Evolutionary conservation across 2,113 vertebrate species (phyloP).

Genomic region (Tonatia bakeri): DNA sequence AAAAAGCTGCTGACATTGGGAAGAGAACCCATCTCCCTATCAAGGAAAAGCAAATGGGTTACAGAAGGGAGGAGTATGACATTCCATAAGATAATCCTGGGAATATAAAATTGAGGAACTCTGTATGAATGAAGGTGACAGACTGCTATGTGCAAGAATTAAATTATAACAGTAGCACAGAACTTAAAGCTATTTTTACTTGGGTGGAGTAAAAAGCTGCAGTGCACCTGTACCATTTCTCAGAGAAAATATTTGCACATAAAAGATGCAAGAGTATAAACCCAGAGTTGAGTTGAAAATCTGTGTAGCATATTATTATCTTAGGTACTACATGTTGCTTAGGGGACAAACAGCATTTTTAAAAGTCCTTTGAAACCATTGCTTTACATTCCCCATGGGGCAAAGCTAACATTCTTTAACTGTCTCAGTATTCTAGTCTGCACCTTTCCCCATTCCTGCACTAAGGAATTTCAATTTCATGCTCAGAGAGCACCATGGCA

Average conservation of each 20-base stretch:
- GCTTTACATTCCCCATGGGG: not conserved
- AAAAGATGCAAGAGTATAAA: not conserved
- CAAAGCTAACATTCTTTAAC: conserved; percentile 63
- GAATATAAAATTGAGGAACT: conserved; percentile 50
- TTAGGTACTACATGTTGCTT: conserved; percentile 3
- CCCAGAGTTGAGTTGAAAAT: not conserved
- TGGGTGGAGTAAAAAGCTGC: conserved; percentile 10
- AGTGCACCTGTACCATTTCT: conserved; percentile 18
- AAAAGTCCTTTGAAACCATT: not conserved
- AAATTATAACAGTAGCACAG: conserved; percentile 74
- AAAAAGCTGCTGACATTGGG: conserved; percentile 68
- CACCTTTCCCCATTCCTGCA: conserved; percentile 32
- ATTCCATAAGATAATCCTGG: conserved; percentile 50
- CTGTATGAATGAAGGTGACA: conserved; percentile 50
- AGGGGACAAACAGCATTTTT: not conserved
- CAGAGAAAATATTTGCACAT: conserved; percentile 36
- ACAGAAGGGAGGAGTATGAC: conserved; percentile 19
- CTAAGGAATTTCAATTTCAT: conserved; percentile 64
- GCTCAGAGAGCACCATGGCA: conserved; percentile 67
- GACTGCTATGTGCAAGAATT: conserved; percentile 65
- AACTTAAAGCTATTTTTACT: conserved; percentile 74
- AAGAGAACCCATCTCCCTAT: conserved; percentile 70
- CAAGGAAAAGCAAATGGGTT: conserved; percentile 56
- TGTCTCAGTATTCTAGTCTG: conserved; percentile 51
- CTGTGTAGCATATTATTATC: not conserved